phyloP scores from a whole-genome alignment of 2,888 invertebrate genomes.

The Nomada ferruginata region DNA sequence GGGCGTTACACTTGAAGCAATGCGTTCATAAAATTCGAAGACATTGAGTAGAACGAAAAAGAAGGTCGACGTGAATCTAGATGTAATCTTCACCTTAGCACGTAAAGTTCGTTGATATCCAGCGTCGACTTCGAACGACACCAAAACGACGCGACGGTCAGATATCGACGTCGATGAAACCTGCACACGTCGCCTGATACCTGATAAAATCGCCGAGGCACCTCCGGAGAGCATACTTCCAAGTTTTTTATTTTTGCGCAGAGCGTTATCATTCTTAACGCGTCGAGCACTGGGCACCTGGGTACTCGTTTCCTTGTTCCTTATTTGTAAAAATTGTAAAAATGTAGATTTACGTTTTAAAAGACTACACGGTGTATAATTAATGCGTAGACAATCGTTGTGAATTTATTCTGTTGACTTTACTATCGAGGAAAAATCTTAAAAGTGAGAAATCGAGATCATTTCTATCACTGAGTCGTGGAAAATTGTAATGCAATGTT shows the following conservation, averaged over 20 bases:
- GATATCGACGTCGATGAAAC: slow-evolving; percentile 38
- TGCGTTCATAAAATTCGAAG: neutral
- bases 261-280: neutral
- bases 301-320: neutral
- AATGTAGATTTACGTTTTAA: too few relatives aligned
- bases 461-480: too few relatives aligned
- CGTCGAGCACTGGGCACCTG: neutral
- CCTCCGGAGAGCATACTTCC: neutral
- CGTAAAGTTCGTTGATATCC: slow-evolving; percentile 29
- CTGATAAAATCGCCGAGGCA: slow-evolving; percentile 22
- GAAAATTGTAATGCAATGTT: too few relatives aligned
- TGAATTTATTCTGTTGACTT: too few relatives aligned
- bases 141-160: slow-evolving; percentile 5
- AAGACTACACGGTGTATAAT: too few relatives aligned
- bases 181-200: slow-evolving; percentile 31
- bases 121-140: slow-evolving; percentile 6
- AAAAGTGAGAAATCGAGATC: too few relatives aligned
- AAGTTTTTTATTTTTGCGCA: neutral
- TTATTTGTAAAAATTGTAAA: too few relatives aligned
- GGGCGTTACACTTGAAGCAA: neutral
- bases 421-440: too few relatives aligned
- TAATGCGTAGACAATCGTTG: too few relatives aligned
- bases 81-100: slow-evolving; percentile 26
- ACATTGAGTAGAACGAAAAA: slow-evolving; percentile 36
- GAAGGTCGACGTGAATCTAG: slow-evolving; percentile 13